Evolutionary conservation across 2,797 vertebrate species (phyloP), one percentile per base, ranked within the genome.

Genomic region (Poecilia picta): DNA sequence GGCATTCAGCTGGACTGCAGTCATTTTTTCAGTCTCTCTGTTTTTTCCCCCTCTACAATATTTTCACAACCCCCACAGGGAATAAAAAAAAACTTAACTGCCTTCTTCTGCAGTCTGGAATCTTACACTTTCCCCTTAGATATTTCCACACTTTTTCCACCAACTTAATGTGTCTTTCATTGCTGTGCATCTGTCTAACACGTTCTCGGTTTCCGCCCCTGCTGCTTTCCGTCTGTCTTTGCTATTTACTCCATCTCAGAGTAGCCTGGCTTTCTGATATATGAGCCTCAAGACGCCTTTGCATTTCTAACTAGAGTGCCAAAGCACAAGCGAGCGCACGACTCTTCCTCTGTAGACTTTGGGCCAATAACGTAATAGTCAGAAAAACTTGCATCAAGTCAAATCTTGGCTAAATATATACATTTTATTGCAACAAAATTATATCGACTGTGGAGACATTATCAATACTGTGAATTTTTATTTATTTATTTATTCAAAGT

Each of bases 151-250:
- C 8, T 15, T 47, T 59, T 51, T 59, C 47, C 53, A 57, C 36
- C 7, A 28, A 36, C 41, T 49, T 45, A 33, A 73, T 80, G 18
- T 23, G 51, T 70, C 47, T 78, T 53, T 57, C 73, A 28, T 72
- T 31, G 3, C 25, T n/a, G 6, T 80, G 76, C 78, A 78, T 87
- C 81, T 68, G 68, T 68, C 76, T 74, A 79, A 74, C 72, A 77
- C 64, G n/a, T 81, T 82, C 51, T 85, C 70, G 64, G 77, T 89
- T 91, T 89, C 81, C 89, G 81, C 74, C 71, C 80, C 77, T 66
- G 70, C 74, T 75, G 73, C 43, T 59, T 31, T 23, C 73, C 51
- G 18, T 85, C 89, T 92, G 88, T 77, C 83, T 91, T 90, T 87
- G 79, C 85, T 81, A 47, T 91, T 87, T 64, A 75, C 78, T 87